Percentiles rank a stretch among this genome's conserved stretches.
Evolutionary conservation across 2,888 invertebrate genomes (phyloP).

Genomic region (Lymantria monacha): DNA sequence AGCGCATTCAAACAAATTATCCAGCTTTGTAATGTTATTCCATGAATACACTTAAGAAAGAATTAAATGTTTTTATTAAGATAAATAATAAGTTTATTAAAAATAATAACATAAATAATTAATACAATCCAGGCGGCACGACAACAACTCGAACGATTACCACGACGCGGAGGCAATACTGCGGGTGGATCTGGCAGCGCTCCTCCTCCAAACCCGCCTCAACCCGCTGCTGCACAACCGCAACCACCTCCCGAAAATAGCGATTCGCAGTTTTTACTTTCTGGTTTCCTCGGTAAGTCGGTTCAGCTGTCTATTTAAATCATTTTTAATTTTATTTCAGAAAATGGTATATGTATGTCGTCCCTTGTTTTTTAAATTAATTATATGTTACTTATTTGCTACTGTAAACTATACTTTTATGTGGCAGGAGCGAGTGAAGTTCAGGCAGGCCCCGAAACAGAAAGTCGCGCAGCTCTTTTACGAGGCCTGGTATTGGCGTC

Average conservation of each 20-base stretch:
- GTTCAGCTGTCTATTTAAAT: neutral
- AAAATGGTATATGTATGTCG: no score
- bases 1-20: no score
- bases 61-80: no score
- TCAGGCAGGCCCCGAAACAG: constrained; percentile 52
- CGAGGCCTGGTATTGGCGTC: constrained; percentile 75
- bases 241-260: constrained; percentile 54
- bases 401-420: no score
- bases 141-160: constrained; percentile 94
- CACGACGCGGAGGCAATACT: constrained; percentile 86
- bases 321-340: no score
- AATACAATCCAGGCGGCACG: constrained; percentile 85
- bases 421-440: constrained; percentile 47
- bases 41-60: no score
- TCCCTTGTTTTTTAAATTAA: no score
- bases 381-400: no score
- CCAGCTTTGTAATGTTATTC: no score
- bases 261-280: constrained; percentile 65
- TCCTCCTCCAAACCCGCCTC: constrained; percentile 70
- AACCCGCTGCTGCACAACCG: constrained; percentile 57
- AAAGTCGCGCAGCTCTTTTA: constrained; percentile 67
- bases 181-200: constrained; percentile 75
- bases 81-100: no score
- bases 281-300: constrained; percentile 60
- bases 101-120: neutral